A percentile compares a stretch with the other conserved stretches of the same genome.
Evolutionary conservation across 2,113 vertebrate genomes (phyloP).

Genomic region (Zingel zingel): DNA sequence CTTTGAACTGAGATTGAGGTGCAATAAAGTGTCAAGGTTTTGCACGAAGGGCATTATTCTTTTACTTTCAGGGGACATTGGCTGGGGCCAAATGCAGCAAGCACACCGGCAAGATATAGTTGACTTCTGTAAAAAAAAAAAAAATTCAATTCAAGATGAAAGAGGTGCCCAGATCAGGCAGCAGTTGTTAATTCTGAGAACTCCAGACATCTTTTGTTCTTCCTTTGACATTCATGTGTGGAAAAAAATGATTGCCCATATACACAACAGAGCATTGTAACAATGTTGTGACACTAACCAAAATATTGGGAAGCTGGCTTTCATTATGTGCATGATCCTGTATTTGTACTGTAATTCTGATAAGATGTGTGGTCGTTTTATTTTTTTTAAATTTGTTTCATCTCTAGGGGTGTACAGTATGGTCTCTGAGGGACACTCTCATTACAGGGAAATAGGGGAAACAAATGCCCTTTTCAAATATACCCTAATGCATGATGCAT

Average conservation of each 20-base stretch:
- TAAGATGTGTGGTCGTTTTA: constrained; percentile 66
- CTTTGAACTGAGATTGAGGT: constrained; percentile 48
- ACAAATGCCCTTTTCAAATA: constrained; percentile 50
- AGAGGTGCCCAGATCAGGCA: constrained; percentile 37
- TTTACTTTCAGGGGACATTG: constrained; percentile 58
- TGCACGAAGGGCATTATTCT: constrained; percentile 79
- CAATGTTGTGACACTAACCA: constrained; percentile 80
- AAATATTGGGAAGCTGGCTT: constrained; percentile 85
- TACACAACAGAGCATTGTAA: constrained; percentile 79
- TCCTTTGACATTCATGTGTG: constrained; percentile 62
- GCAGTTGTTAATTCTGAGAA: constrained; percentile 43
- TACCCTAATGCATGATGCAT: constrained; percentile 38
- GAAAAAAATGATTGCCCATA: constrained; percentile 55
- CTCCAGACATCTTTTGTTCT: constrained; percentile 46
- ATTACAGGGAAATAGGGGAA: constrained; percentile 34
- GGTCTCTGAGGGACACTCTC: constrained; percentile 52
- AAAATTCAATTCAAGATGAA: constrained; percentile 41
- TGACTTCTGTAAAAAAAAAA: constrained; percentile 43
- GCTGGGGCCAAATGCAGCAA: constrained; percentile 63
- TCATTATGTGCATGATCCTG: constrained; percentile 86
- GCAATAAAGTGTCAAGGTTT: constrained; percentile 64
- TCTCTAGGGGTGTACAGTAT: constrained; percentile 66
- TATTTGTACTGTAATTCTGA: constrained; percentile 84
- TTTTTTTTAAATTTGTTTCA: constrained; percentile 33
- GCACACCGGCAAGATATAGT: constrained; percentile 41